These are phyloP conservation scores for Dexiosoma caninum DNA, from an alignment of 2,888 invertebrate species.

Conservation along the genomic window DNA sequence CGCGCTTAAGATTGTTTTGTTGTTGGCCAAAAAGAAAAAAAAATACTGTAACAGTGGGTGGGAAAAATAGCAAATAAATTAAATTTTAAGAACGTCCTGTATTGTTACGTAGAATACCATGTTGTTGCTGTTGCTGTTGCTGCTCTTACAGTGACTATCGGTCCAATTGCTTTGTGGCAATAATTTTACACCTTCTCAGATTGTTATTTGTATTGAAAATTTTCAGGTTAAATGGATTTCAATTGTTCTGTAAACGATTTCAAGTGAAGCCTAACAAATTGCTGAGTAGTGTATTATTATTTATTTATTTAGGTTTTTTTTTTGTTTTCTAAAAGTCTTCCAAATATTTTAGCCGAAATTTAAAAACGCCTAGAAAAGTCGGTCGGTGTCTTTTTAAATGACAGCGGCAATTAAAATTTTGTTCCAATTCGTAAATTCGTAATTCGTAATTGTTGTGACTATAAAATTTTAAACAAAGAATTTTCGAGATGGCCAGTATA, in stretches of 20 bases:
- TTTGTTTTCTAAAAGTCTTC: not conserved
- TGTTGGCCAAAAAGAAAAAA: not conserved
- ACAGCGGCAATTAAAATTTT: slow-evolving; percentile 17
- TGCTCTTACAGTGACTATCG: slow-evolving; percentile 24
- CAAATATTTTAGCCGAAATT: not conserved
- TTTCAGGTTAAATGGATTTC: slow-evolving; percentile 59
- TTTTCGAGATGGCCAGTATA: not conserved
- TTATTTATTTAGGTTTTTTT: too few species aligned
- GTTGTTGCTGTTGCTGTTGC: not conserved
- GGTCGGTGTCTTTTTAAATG: not conserved
- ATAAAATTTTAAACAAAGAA: slow-evolving; percentile 16
- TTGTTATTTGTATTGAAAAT: slow-evolving; percentile 59
- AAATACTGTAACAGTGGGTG: slow-evolving; percentile 42
- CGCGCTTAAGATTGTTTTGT: slow-evolving; percentile 13
- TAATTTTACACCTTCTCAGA: slow-evolving; percentile 54
- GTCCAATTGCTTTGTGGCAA: slow-evolving; percentile 52
- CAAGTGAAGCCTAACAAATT: slow-evolving; percentile 62
- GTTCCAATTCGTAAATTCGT: slow-evolving; percentile 38
- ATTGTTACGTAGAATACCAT: slow-evolving; percentile 22
- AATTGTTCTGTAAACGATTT: slow-evolving; percentile 62
- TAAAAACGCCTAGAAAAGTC: not conserved
- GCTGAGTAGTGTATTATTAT: slow-evolving; percentile 1
- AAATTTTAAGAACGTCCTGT: slow-evolving; percentile 11
- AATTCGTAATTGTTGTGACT: slow-evolving; percentile 36
- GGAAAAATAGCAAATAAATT: slow-evolving; percentile 29